These are phyloP conservation scores for Conus ventricosus DNA, from an alignment of 1,140 invertebrate species.

Conservation along the genomic window DNA sequence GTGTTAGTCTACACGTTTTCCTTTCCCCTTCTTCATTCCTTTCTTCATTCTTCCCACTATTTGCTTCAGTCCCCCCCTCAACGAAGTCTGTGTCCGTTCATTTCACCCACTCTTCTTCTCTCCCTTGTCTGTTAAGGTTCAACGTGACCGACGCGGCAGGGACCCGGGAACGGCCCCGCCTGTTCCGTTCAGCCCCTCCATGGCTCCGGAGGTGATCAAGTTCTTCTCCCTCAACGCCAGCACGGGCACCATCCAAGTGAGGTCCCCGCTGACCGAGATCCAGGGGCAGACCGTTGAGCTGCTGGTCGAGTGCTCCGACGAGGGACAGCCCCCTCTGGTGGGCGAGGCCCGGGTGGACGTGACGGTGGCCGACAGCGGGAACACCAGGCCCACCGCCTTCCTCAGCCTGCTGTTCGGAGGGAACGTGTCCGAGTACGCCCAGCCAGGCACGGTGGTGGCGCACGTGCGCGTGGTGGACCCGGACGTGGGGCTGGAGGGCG, in stretches of 20 bases:
- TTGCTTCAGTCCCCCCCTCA: no score
- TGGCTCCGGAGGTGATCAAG: slow-evolving; percentile 25
- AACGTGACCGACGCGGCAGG: slow-evolving; percentile 93
- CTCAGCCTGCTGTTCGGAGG: slow-evolving; percentile 61
- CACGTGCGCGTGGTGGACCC: slow-evolving; percentile 52
- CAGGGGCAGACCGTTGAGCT: slow-evolving; percentile 45
- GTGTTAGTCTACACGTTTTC: no score
- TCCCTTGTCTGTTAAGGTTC: slow-evolving; percentile 79
- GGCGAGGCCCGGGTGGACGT: slow-evolving; percentile 62
- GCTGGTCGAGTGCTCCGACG: slow-evolving; percentile 56
- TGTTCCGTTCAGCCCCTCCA: slow-evolving; percentile 79
- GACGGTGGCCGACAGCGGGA: slow-evolving; percentile 65
- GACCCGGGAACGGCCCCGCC: slow-evolving; percentile 95
- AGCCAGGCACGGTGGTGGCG: slow-evolving; percentile 53
- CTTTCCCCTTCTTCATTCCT: no score
- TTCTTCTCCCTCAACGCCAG: slow-evolving; percentile 46
- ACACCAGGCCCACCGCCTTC: slow-evolving; percentile 65
- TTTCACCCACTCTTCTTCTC: neutral
- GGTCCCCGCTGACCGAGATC: slow-evolving; percentile 34
- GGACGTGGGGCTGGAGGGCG: slow-evolving; percentile 55
- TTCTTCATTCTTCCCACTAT: no score
- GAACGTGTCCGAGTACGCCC: slow-evolving; percentile 40
- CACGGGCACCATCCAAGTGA: slow-evolving; percentile 39
- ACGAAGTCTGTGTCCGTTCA: no score
- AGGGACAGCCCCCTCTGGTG: slow-evolving; percentile 53